Base-by-base conservation (phyloP, 1,140 invertebrate species). In the Drosophila suzukii region DNA sequence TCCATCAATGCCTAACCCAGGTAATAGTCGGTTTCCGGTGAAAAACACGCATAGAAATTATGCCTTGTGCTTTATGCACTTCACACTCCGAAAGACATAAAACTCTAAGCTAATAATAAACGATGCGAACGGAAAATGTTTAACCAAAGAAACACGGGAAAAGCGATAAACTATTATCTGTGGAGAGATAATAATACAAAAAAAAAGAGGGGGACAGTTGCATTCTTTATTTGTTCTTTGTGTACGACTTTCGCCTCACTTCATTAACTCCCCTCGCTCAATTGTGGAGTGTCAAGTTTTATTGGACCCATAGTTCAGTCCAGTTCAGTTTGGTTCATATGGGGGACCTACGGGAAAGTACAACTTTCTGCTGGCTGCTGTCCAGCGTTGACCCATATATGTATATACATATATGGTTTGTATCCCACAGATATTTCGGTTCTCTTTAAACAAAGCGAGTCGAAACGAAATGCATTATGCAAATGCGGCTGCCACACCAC, bases 171-270 rank as follows among this genome's bases (percentile, higher is more conserved):
- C 72, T 57, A 75, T 75, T 75, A 75, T 65, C 60, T 30, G 15
- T 5, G 62, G 15, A 7, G 50, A n/a, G 20, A 27, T 53, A 39
- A 54, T 54, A 56, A 27, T 27, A 24, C 2, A 2, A 49, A 60
- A 39, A 30, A 36, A 20, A 20, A 5, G 5, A 24, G 36, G 44
- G 30, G 32, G 6, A 39, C 39, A 47, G 61, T 49, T 66, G 77
- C 78, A 82, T 88, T 89, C 76, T 89, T 79, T 80, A 75, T 79
- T 68, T 82, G 78, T 82, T 88, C 83, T 86, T 79, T 77, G 71
- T 83, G n/a, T 88, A 67, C 54, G 78, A 86, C 83, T 86, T 86
- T 86, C 83, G 83, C 83, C 68, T 46, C 78, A 76, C 66, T 85
- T 80, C 76, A 59, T 62, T 68, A 74, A 62, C 60, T 61, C 49